Base-by-base conservation (phyloP, 1,140 invertebrate genomes). In the Kradibia gibbosae region DNA sequence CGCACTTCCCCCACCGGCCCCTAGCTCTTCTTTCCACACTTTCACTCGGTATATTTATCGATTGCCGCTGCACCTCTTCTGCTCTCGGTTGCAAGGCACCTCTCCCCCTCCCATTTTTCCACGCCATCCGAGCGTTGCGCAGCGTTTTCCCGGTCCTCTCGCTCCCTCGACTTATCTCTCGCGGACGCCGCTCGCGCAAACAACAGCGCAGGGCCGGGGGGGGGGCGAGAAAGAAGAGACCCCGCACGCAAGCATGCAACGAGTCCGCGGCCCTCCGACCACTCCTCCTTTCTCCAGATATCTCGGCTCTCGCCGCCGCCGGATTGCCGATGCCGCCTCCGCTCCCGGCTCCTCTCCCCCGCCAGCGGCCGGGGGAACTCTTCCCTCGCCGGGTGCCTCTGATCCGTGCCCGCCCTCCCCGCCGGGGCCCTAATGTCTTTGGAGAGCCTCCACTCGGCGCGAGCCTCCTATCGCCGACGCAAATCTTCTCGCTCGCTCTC, bases 41-140 rank as follows among this genome's bases (percentile, higher is more conserved):
- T 48, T 53, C 67, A 57, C 90, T 90, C 88, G 90, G 89, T 90
- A 90, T 91, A 91, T 91, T 90, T 91, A 91, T 91, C 91, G 90
- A 91, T 91, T 91, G 89, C 90, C 89, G 89, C 89, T 88, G 60
- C 81, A 74, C 45, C 72, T 76, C 57, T 55, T 62, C 74, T 42
- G 62, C 48, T 39, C 74, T 57, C 73, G 62, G 39, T 70, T 36
- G 62, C 72, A 50, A n/a, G n/a, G 75, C 82, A 81, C 78, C 82
- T 70, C 62, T 83, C 55, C 39, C 53, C 80, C 83, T 60, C 34
- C 78, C 55, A 36, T 60, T 72, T 77, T 70, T 34, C 48, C 45
- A 20, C n/a, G 34, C 25, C 67, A 7, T 13, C 0, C 25, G 71
- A 73, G 34, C n/a, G 10, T 17, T 28, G n/a, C 48, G 72, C 50